Conservation (phyloP, 2,113 vertebrate genomes). For the Solenodon paradoxus region DNA sequence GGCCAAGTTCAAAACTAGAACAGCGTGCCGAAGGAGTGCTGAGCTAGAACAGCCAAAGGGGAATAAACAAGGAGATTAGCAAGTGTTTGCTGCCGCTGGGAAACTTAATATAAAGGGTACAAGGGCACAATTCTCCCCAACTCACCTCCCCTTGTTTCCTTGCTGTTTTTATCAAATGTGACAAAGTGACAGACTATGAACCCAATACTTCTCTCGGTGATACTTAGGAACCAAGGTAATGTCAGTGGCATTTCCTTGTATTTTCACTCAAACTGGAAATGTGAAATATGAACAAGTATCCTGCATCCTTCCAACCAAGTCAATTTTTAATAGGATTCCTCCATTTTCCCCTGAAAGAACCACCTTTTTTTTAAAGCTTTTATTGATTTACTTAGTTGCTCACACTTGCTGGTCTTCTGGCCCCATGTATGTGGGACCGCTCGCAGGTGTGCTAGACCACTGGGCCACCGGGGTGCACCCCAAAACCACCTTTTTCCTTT, state of each 20-base stretch:
- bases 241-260: neutral
- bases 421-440: too few species aligned
- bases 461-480: too few species aligned
- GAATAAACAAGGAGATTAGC: neutral
- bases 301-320: neutral
- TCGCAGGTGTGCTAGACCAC: too few species aligned
- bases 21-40: neutral
- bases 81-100: neutral
- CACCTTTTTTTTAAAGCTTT: too few species aligned
- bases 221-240: constrained; percentile 3
- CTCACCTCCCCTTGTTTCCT: neutral
- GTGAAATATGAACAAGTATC: neutral
- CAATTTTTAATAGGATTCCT: neutral
- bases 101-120: neutral
- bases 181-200: neutral
- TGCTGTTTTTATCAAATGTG: constrained; percentile 34
- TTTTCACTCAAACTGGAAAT: constrained; percentile 16
- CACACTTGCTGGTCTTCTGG: too few species aligned
- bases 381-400: too few species aligned
- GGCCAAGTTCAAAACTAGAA: neutral
- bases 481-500: neutral
- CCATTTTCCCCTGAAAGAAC: neutral
- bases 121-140: neutral
- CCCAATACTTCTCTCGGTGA: neutral
- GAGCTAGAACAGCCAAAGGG: neutral